These are phyloP conservation scores for Strix uralensis DNA, from an alignment of 2,113 vertebrate species.

Conservation along the genomic window DNA sequence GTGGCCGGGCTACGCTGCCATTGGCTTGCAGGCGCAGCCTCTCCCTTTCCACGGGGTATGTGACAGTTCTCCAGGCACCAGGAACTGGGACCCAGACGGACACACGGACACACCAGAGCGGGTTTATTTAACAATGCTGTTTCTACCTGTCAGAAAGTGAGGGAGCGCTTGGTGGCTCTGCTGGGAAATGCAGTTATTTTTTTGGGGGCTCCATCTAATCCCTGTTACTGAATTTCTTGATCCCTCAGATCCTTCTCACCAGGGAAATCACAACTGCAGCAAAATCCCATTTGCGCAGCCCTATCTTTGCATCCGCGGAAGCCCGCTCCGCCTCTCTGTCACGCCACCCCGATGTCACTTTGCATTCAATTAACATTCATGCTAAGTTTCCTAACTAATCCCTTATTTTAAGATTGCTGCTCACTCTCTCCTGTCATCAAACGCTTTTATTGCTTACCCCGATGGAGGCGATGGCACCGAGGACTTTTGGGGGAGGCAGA, in stretches of 20 bases:
- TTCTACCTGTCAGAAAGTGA: neutral
- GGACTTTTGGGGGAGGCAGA: neutral
- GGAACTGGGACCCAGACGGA: neutral
- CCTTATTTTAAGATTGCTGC: neutral
- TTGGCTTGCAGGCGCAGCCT: neutral
- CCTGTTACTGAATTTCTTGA: neutral
- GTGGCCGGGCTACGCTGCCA: fast-evolving
- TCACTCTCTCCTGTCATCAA: no score
- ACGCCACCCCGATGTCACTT: neutral
- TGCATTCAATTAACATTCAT: neutral
- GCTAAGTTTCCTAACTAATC: neutral
- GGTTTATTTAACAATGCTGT: neutral
- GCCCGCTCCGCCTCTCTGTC: neutral
- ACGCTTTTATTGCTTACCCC: neutral
- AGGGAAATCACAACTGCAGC: neutral
- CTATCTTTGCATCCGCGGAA: neutral
- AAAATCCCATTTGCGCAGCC: neutral
- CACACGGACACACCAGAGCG: fast-evolving
- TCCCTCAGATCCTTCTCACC: neutral
- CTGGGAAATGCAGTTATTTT: neutral
- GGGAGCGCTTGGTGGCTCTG: neutral
- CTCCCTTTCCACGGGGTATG: fast-evolving
- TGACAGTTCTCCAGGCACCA: neutral
- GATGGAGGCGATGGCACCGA: no score
- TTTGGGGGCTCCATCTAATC: neutral